Evolutionary conservation across 1,140 invertebrate genomes (phyloP).

Genomic region (Ostrea edulis): DNA sequence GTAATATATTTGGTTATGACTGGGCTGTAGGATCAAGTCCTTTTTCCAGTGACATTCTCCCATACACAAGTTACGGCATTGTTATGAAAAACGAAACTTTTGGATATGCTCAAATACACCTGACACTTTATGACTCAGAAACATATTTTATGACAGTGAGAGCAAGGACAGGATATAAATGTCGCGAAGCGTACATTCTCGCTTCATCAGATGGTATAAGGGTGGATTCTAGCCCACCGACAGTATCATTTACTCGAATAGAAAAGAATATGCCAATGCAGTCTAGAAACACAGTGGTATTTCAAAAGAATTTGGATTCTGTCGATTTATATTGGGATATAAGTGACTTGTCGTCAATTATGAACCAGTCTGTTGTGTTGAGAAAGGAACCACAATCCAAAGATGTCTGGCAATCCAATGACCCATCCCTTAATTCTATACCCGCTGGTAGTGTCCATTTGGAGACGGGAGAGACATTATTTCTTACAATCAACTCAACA

Average conservation of each 20-base stretch:
- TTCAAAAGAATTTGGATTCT: not conserved
- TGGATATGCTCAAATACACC: slow-evolving; percentile 59
- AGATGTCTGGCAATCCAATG: not conserved
- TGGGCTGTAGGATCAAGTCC: slow-evolving; percentile 64
- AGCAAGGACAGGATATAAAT: slow-evolving; percentile 60
- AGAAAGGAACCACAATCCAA: not conserved
- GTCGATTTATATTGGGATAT: not conserved
- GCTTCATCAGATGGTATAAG: slow-evolving; percentile 62
- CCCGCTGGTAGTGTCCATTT: not conserved
- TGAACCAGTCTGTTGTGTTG: not conserved
- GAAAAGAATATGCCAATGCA: not conserved
- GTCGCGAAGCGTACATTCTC: slow-evolving; percentile 61
- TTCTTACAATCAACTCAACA: not conserved
- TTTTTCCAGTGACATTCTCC: slow-evolving; percentile 56
- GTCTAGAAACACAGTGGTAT: not conserved
- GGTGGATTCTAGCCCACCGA: slow-evolving; percentile 54
- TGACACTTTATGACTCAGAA: slow-evolving; percentile 54
- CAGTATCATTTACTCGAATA: not conserved
- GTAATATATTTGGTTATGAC: slow-evolving; percentile 61
- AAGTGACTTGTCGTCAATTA: not conserved
- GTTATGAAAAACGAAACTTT: slow-evolving; percentile 49
- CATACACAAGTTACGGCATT: slow-evolving; percentile 60
- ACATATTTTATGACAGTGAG: slow-evolving; percentile 61
- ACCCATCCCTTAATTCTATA: not conserved
- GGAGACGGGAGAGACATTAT: not conserved